Conservation (phyloP, 2,113 vertebrate species). For the Macaca mulatta region DNA sequence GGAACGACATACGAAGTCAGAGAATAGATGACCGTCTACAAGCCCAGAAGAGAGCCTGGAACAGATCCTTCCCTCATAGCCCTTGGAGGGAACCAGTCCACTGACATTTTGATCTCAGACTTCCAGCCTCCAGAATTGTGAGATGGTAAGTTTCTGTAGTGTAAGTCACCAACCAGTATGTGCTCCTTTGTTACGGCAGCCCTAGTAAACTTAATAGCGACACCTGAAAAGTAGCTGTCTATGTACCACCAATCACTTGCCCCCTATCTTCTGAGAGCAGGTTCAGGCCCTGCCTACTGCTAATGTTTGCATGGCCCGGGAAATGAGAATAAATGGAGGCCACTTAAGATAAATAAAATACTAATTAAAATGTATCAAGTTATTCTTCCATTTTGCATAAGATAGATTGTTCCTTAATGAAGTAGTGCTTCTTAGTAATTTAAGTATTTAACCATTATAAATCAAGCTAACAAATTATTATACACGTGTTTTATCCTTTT, state of each 20-base stretch:
- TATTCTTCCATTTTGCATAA: background rate
- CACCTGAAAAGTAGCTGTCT: background rate
- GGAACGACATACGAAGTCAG: background rate
- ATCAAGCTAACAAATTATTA: background rate
- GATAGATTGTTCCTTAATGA: background rate
- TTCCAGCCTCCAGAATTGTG: background rate
- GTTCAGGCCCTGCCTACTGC: background rate
- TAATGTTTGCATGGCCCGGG: background rate
- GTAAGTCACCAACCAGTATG: background rate
- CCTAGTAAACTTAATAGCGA: background rate
- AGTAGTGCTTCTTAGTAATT: background rate
- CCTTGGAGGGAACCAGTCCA: background rate
- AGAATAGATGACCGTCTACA: background rate
- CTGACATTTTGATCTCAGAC: background rate
- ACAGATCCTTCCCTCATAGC: background rate
- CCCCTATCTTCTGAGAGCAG: background rate
- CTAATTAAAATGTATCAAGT: background rate
- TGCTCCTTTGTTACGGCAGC: background rate
- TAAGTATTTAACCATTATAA: conserved; percentile 36
- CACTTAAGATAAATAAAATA: background rate
- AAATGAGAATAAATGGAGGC: background rate
- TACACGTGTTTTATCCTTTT: conserved; percentile 24
- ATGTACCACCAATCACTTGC: background rate
- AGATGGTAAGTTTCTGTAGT: background rate
- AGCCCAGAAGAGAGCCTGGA: background rate